Evolutionary conservation across 2,888 invertebrate genomes (phyloP).

Genomic region (Zeuzera pyrina): DNA sequence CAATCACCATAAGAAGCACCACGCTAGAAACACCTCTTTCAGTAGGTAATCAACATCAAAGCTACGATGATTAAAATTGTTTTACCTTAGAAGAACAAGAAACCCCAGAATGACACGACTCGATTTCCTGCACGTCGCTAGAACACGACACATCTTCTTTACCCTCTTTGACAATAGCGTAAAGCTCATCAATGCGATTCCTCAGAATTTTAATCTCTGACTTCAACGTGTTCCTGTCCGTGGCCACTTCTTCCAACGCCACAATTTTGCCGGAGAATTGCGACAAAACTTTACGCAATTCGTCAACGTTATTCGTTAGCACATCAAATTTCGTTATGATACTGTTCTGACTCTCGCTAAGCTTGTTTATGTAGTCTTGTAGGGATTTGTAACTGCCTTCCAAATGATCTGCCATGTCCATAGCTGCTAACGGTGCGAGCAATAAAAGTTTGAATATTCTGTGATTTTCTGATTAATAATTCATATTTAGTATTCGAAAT

Average conservation of each 20-base stretch:
- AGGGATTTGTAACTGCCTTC: slow-evolving; percentile 27
- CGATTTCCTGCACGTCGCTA: slow-evolving; percentile 38
- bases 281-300: slow-evolving; percentile 28
- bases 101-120: slow-evolving; percentile 53
- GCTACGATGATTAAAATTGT: too few species aligned
- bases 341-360: slow-evolving; percentile 33
- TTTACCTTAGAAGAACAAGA: slow-evolving; percentile 57
- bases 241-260: slow-evolving; percentile 33
- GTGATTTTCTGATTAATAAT: too few species aligned
- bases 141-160: slow-evolving; percentile 42
- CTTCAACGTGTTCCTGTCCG: slow-evolving; percentile 34
- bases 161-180: slow-evolving; percentile 47
- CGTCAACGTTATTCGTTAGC: slow-evolving; percentile 41
- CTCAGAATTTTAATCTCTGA: slow-evolving; percentile 39
- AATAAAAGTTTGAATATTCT: background rate
- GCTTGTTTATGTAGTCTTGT: slow-evolving; percentile 37
- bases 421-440: background rate
- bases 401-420: slow-evolving; percentile 20
- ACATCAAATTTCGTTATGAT: slow-evolving; percentile 42
- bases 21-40: too few species aligned
- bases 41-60: too few species aligned
- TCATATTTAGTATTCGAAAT: too few species aligned
- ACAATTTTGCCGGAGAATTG: slow-evolving; percentile 40
- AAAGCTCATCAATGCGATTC: slow-evolving; percentile 48
- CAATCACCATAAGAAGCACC: too few species aligned